Conservation (phyloP, 2,888 invertebrate species). For the Melanotus villosus region DNA sequence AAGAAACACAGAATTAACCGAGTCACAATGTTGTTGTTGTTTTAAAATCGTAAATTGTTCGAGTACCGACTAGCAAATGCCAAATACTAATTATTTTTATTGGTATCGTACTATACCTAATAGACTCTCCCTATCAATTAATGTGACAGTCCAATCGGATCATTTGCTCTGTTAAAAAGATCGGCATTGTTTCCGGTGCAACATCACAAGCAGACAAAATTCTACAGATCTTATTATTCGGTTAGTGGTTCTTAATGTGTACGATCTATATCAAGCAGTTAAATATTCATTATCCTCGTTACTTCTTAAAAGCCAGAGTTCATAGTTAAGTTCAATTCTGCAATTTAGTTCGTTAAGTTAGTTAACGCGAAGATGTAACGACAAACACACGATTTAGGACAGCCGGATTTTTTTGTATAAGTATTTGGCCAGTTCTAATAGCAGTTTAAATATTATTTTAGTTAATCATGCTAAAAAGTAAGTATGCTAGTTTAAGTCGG, state of each 20-base stretch:
- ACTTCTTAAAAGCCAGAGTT: slow-evolving; percentile 37
- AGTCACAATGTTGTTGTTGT: too few relatives aligned
- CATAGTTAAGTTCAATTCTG: slow-evolving; percentile 45
- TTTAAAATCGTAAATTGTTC: too few relatives aligned
- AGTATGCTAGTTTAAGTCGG: slow-evolving; percentile 1
- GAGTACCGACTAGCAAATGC: not conserved
- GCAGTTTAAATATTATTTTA: not conserved
- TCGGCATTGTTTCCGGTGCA: slow-evolving; percentile 38
- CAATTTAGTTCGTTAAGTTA: slow-evolving; percentile 46
- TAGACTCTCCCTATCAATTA: slow-evolving; percentile 46
- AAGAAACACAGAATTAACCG: too few relatives aligned
- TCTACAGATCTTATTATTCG: slow-evolving; percentile 1
- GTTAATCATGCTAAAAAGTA: slow-evolving; percentile 33
- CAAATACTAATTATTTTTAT: slow-evolving; percentile 31
- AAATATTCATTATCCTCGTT: slow-evolving; percentile 33
- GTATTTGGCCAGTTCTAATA: not conserved
- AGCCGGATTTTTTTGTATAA: not conserved
- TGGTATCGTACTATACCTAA: slow-evolving; percentile 35
- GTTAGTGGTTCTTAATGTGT: slow-evolving; percentile 6
- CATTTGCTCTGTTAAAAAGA: slow-evolving; percentile 42
- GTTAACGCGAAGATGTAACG: slow-evolving; percentile 41
- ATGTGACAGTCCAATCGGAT: slow-evolving; percentile 37
- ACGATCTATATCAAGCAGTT: slow-evolving; percentile 19
- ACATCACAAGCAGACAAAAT: not conserved
- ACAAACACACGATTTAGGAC: slow-evolving; percentile 25